Percentiles rank a stretch among this genome's conserved stretches.
phyloP scores from a whole-genome alignment of 2,888 invertebrate species.

The Phyllotreta cruciferae region DNA sequence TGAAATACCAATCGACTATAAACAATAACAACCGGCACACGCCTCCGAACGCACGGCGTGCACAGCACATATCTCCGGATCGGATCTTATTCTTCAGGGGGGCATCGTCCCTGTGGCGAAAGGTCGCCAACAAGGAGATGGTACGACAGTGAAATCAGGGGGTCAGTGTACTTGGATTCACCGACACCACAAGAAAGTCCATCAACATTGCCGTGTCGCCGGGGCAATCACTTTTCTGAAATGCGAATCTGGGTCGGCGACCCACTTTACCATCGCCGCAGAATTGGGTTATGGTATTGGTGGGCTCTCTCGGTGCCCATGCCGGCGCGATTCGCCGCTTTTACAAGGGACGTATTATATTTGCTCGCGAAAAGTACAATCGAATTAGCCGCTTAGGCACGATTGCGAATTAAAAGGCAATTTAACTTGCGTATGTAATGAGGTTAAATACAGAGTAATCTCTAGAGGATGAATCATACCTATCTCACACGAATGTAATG shows the following conservation, averaged over 20 bases:
- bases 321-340: too few relatives aligned
- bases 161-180: constrained; percentile 48
- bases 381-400: too few relatives aligned
- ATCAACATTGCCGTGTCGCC: constrained; percentile 33
- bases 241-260: constrained; percentile 48
- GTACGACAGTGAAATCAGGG: constrained; percentile 52
- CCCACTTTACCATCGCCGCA: constrained; percentile 45
- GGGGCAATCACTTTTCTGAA: constrained; percentile 46
- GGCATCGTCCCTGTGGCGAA: constrained; percentile 51
- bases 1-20: constrained; percentile 5
- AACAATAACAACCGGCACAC: constrained; percentile 33
- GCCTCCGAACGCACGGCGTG: constrained; percentile 6
- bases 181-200: constrained; percentile 48
- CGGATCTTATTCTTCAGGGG: constrained; percentile 32
- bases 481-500: too few relatives aligned
- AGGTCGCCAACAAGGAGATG: constrained; percentile 47
- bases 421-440: too few relatives aligned
- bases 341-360: too few relatives aligned
- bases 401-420: too few relatives aligned
- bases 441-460: too few relatives aligned
- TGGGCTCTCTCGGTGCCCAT: neutral
- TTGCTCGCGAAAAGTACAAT: too few relatives aligned
- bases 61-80: constrained; percentile 1
- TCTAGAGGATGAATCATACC: too few relatives aligned
- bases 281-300: constrained; percentile 50